Evolutionary conservation across 2,113 vertebrate species (phyloP).

Genomic region (Alces alces): DNA sequence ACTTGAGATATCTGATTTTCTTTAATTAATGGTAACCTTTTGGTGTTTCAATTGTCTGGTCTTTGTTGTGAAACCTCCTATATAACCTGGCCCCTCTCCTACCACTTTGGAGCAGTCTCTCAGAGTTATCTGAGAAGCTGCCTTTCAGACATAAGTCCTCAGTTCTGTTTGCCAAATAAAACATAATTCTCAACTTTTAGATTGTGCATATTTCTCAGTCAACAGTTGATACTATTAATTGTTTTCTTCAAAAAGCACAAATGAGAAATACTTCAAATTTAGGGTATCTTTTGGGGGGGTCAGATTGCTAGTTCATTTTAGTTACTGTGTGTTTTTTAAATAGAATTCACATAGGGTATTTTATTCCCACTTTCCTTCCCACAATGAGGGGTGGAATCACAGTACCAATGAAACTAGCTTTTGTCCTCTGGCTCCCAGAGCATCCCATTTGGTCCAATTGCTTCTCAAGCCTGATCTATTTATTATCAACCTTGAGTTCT

Average conservation of each 20-base stretch:
- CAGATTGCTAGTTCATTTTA: conserved; percentile 68
- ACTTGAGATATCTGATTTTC: neutral
- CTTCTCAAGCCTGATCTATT: conserved; percentile 68
- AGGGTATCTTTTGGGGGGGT: conserved; percentile 57
- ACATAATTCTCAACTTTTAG: neutral
- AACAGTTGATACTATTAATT: neutral
- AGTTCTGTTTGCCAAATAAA: neutral
- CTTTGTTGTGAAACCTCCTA: neutral
- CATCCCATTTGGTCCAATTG: conserved; percentile 59
- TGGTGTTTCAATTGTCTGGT: neutral
- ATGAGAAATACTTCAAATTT: conserved; percentile 66
- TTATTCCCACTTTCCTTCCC: conserved; percentile 56
- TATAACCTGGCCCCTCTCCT: neutral
- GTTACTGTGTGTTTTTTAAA: conserved; percentile 66
- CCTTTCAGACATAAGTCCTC: neutral
- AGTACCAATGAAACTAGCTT: conserved; percentile 63
- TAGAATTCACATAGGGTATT: conserved; percentile 62
- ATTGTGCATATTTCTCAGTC: neutral
- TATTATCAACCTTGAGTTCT: conserved; percentile 52
- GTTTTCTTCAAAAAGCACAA: conserved; percentile 55
- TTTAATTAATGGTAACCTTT: neutral
- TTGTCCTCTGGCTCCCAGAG: conserved; percentile 51
- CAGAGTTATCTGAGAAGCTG: neutral
- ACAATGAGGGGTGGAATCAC: neutral
- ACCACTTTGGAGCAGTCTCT: neutral